Percentiles rank a stretch among this genome's conserved stretches.
Evolutionary conservation across 2,113 vertebrate species (phyloP).

Genomic region (Sitta europaea): DNA sequence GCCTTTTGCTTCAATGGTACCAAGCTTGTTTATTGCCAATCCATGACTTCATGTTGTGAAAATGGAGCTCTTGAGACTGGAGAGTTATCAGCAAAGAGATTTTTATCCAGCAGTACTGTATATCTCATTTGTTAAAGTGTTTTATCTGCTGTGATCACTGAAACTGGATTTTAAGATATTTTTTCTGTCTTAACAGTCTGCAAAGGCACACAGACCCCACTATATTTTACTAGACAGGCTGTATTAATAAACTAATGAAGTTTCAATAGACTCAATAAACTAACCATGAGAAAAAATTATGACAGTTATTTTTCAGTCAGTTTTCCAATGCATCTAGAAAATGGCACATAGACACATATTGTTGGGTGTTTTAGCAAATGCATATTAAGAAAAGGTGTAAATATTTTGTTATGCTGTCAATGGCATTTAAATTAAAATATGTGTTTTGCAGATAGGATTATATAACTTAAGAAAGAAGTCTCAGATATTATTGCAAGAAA

Average conservation of each 20-base stretch:
- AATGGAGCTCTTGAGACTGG: background rate
- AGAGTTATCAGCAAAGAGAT: background rate
- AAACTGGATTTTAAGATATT: background rate
- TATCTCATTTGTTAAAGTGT: background rate
- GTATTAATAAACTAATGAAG: background rate
- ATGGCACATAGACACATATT: background rate
- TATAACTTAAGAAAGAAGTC: background rate
- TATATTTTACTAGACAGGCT: background rate
- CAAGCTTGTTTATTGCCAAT: background rate
- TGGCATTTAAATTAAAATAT: constrained; percentile 11
- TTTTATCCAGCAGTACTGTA: background rate
- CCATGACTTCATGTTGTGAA: background rate
- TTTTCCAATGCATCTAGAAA: background rate
- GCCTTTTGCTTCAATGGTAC: background rate
- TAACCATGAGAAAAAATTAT: background rate
- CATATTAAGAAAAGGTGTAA: background rate
- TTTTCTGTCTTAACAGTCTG: background rate
- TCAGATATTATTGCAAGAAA: background rate
- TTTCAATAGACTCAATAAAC: background rate
- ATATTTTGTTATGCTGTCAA: background rate
- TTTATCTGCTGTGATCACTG: background rate
- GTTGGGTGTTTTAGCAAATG: background rate
- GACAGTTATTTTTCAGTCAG: background rate
- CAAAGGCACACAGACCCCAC: background rate
- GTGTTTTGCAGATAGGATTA: background rate